phyloP scores from a whole-genome alignment of 2,888 invertebrate genomes.

The Allophyes oxyacanthae region DNA sequence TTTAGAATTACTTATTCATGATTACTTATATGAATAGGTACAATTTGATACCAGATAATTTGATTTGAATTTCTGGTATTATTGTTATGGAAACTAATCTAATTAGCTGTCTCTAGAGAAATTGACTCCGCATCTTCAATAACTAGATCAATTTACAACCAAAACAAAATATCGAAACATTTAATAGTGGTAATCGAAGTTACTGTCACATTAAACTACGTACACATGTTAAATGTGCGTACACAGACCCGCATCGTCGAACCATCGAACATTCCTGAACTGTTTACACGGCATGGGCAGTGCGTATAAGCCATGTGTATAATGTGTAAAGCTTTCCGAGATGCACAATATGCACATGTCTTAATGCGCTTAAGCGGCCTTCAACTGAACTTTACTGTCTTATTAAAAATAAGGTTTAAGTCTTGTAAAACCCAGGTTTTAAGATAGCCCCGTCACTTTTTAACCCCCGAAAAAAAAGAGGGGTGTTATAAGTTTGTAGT shows the following conservation, averaged over 20 bases:
- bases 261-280: slow-evolving; percentile 28
- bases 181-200: no score
- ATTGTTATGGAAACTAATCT: not conserved
- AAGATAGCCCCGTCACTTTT: no score
- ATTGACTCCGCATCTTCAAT: not conserved
- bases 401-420: no score
- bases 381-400: slow-evolving; percentile 10
- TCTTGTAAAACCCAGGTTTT: no score
- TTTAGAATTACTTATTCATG: no score
- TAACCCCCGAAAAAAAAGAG: no score
- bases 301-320: slow-evolving; percentile 25
- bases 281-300: slow-evolving; percentile 42
- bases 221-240: slow-evolving; percentile 10
- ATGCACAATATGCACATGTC: slow-evolving; percentile 18
- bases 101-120: not conserved
- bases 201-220: not conserved
- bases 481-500: no score
- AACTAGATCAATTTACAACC: not conserved
- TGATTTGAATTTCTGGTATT: not conserved
- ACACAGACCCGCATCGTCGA: slow-evolving; percentile 22
- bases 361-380: slow-evolving; percentile 25
- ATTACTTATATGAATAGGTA: no score
- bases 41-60: no score
- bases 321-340: slow-evolving; percentile 28
- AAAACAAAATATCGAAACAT: not conserved